Conservation (phyloP, 2,888 invertebrate species). For the Volucella inanis region DNA sequence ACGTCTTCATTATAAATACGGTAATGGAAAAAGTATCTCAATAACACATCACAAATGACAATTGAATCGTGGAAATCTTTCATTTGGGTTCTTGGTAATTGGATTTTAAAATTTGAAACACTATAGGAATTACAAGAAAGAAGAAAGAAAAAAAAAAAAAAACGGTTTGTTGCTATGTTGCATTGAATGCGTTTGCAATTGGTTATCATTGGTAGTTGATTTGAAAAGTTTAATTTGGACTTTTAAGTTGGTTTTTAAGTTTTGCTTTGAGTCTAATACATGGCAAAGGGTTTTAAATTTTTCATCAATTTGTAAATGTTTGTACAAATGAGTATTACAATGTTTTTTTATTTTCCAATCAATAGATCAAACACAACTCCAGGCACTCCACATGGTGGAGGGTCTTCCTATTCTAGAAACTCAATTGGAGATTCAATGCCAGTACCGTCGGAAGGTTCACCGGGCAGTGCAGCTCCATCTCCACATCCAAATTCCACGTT, state of each 20-base stretch:
- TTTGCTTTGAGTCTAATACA: constrained; percentile 62
- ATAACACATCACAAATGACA: too few relatives aligned
- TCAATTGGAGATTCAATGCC: constrained; percentile 82
- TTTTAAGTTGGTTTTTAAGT: constrained; percentile 49
- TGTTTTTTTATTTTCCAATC: constrained; percentile 43
- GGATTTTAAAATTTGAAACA: not conserved
- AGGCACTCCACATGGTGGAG: constrained; percentile 86
- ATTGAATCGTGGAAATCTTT: too few relatives aligned
- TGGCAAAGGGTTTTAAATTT: constrained; percentile 60
- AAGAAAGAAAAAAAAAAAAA: too few relatives aligned
- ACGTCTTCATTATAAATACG: too few relatives aligned
- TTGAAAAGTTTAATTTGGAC: constrained; percentile 10
- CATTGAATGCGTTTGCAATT: constrained; percentile 52
- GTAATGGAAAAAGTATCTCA: too few relatives aligned
- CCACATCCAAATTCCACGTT: constrained; percentile 86
- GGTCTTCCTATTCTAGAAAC: constrained; percentile 87
- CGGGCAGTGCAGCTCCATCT: constrained; percentile 87
- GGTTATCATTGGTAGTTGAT: constrained; percentile 44
- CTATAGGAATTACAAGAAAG: not conserved
- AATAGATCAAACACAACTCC: constrained; percentile 79
- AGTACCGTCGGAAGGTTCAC: constrained; percentile 85
- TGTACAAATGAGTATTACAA: constrained; percentile 18
- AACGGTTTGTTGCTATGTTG: constrained; percentile 1
- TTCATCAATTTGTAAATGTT: constrained; percentile 42
- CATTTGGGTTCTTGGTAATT: constrained; percentile 8